Base-by-base conservation (phyloP, 2,113 vertebrate genomes). In the Neoarius graeffei region DNA sequence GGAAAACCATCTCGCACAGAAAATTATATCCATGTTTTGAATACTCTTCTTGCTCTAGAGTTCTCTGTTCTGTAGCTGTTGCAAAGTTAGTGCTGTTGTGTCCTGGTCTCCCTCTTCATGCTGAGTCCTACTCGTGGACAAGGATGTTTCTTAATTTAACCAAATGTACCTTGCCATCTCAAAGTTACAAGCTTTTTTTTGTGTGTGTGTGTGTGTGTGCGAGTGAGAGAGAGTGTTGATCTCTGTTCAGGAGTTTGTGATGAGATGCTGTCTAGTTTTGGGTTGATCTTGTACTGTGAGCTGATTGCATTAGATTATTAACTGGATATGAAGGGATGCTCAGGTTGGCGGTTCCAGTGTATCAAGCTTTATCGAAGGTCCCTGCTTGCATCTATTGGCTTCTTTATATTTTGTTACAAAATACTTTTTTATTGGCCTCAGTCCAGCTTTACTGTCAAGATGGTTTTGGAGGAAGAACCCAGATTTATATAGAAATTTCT, bases 51-150 rank as follows among this genome's bases (percentile, higher is more conserved):
- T 88, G 59, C 71, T 87, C 91, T 74, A 96, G 94, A 96, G 94
- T 96, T 95, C 93, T 94, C 89, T 89, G 95, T 97, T 97, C 96
- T 96, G 94, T 96, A 93, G 92, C 96, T 97, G 94, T 96, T 95
- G 96, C 96, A 96, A 94, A 95, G 95, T 96, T 93, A 97, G 96
- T 96, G 95, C 95, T 96, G 94, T 97, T 94, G 95, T 97, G 95
- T 96, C 94, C 95, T 97, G 96, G 96, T 96, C 95, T 95, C 92
- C 89, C 91, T 84, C 89, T 88, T 91, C 90, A 90, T 92, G 94
- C 96, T 92, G 94, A 95, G 94, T 95, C 95, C 95, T 95, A 90
- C 93, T 93, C 94, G 96, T 94, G 94, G 96, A 95, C 94, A 94
- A 94, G 92, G 95, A 94, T 91, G 86, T 94, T 94, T 94, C 95